phyloP scores from a whole-genome alignment of 2,797 vertebrate genomes.

The Rhyacichthys aspro region DNA sequence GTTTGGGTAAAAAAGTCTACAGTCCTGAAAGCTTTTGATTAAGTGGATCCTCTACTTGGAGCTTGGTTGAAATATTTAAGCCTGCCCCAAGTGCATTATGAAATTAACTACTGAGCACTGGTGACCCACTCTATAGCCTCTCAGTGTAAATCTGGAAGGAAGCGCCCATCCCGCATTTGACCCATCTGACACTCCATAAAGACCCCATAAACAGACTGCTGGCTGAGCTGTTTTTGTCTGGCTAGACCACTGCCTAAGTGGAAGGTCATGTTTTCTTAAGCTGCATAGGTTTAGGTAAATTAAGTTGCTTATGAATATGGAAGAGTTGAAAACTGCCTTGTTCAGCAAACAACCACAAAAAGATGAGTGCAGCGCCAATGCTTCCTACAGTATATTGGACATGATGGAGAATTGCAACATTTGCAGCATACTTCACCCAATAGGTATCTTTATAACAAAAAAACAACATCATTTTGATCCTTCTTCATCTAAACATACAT shows the following conservation, averaged over 20 bases:
- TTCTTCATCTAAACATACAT: no score
- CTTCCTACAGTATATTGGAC: neutral
- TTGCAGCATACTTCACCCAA: no score
- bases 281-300: slow-evolving; percentile 43
- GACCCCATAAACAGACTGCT: slow-evolving; percentile 72
- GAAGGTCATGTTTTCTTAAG: slow-evolving; percentile 53
- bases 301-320: slow-evolving; percentile 40
- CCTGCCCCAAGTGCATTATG: slow-evolving; percentile 73
- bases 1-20: slow-evolving; percentile 8
- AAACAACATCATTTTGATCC: no score
- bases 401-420: no score
- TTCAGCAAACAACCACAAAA: slow-evolving; percentile 37
- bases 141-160: slow-evolving; percentile 64
- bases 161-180: slow-evolving; percentile 61
- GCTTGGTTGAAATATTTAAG: slow-evolving; percentile 68
- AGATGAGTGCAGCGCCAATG: neutral
- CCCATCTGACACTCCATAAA: slow-evolving; percentile 63
- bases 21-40: slow-evolving; percentile 58
- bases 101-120: slow-evolving; percentile 71
- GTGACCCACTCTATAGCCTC: slow-evolving; percentile 60
- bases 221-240: slow-evolving; percentile 52
- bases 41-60: slow-evolving; percentile 60
- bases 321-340: slow-evolving; percentile 29
- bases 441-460: no score
- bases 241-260: slow-evolving; percentile 25